Evolutionary conservation across 2,797 vertebrate genomes (phyloP), one percentile per base, ranked within the genome.

Genomic region (Lycodopsis pacificus): DNA sequence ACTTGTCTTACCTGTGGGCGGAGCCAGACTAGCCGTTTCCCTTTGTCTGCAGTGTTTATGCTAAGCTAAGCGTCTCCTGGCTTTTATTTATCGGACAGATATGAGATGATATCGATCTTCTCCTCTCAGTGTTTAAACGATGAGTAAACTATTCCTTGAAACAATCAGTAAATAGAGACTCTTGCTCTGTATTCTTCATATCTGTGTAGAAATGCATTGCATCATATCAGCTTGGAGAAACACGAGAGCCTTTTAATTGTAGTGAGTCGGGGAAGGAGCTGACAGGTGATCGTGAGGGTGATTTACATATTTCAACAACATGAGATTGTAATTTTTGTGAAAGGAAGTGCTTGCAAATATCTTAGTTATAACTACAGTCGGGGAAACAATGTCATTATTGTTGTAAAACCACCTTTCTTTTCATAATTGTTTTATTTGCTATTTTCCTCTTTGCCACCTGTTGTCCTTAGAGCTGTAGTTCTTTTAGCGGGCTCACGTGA

Each of bases 301-400:
- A 81, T 65, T 62, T 79, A 65, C n/a, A 17, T 36, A 20, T 68
- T 71, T 63, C 36, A 69, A n/a, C 71, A 65, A 40, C 30, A 61
- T 11, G 20, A 4, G 10, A 14, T 57, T 71, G 36, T 71, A 27
- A 67, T 80, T 63, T 65, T 14, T 19, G 13, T 13, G 44, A 56
- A 65, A 59, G 32, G 1, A 36, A 14, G 25, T 14, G 49, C 63
- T 54, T 30, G 32, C 30, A 25, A 46, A 54, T 30, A 54, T 38
- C 20, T 69, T 19, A 48, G 49, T 51, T 57, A 19, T 5, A 62
- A 46, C 34, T 14, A 34, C 44, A 66, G 13, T 53, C 6, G 32
- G 42, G 30, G 25, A 58, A 49, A 36, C 36, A 25, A 12, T 59
- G 49, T 17, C 5, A 44, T 63, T 32, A 15, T 49, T 82, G 27